These are phyloP conservation scores for Epiperipatus broadwayi DNA, from an alignment of 2,888 invertebrate species.

Conservation along the genomic window DNA sequence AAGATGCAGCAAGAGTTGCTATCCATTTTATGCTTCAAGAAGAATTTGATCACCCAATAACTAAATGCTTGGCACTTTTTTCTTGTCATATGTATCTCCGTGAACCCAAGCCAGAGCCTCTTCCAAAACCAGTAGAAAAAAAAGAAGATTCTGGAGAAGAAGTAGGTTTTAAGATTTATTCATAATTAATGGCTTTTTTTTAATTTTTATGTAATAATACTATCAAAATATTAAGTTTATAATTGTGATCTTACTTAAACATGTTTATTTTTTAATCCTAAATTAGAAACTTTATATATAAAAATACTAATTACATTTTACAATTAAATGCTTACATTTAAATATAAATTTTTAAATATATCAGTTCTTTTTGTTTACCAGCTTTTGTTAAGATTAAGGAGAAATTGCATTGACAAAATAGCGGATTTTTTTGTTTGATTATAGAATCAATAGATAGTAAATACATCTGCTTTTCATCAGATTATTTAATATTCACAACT, in stretches of 20 bases:
- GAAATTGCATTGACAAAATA: no score
- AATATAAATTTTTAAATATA: no score
- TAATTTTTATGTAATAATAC: background rate
- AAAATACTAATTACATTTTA: no score
- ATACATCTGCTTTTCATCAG: no score
- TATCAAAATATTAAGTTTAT: background rate
- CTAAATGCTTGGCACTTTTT: constrained; percentile 46
- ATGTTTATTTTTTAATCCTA: background rate
- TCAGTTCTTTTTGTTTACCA: no score
- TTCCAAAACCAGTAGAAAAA: constrained; percentile 6
- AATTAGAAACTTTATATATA: no score
- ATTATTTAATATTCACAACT: no score
- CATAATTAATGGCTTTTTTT: no score
- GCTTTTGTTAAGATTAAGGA: no score
- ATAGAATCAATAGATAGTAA: no score
- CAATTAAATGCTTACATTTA: no score
- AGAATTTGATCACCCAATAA: constrained; percentile 51
- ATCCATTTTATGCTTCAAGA: constrained; percentile 69
- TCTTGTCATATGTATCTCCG: constrained; percentile 50
- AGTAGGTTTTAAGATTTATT: constrained; percentile 8
- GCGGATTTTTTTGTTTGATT: no score
- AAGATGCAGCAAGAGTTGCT: constrained; percentile 52
- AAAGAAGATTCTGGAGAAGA: constrained; percentile 15
- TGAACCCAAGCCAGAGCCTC: constrained; percentile 10
- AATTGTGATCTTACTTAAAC: background rate